phyloP scores from a whole-genome alignment of 1,140 invertebrate species.

The Ditylenchus dipsaci region DNA sequence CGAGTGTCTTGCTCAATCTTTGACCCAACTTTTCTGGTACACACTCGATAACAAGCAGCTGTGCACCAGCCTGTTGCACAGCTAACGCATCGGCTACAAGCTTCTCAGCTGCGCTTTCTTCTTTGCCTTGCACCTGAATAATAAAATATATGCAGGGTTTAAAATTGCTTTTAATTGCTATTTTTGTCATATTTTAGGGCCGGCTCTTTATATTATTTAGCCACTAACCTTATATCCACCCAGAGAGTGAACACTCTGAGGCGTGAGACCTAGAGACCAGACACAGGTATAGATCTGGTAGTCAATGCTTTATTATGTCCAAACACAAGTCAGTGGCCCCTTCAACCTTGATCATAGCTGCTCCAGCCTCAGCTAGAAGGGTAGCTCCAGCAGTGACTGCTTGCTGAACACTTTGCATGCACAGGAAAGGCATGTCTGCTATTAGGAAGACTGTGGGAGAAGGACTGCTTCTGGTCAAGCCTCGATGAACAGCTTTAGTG shows the following conservation, averaged over 20 bases:
- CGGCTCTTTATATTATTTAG: no score
- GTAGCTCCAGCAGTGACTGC: conserved; percentile 20
- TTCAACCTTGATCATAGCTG: conserved; percentile 44
- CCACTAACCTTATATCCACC: conserved; percentile 18
- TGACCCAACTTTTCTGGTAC: conserved; percentile 30
- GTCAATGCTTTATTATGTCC: conserved; percentile 8
- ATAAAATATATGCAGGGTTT: no score
- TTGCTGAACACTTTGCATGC: conserved; percentile 9
- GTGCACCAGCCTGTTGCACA: conserved; percentile 36
- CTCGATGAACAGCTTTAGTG: conserved; percentile 8
- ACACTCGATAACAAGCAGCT: conserved; percentile 34
- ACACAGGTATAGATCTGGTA: conserved; percentile 26
- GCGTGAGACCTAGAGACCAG: conserved; percentile 48
- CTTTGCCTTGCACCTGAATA: no score
- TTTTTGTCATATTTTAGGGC: no score
- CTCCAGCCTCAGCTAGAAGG: conserved; percentile 33
- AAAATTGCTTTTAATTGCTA: no score
- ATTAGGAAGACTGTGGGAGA: conserved; percentile 17
- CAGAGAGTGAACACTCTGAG: conserved; percentile 34
- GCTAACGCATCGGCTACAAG: conserved; percentile 6
- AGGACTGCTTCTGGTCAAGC: no score
- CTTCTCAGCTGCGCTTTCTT: background rate
- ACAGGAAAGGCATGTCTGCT: conserved; percentile 22
- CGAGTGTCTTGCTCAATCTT: conserved; percentile 18
- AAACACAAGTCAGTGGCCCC: conserved; percentile 10